Percentiles rank a stretch among this genome's conserved stretches.
phyloP scores from a whole-genome alignment of 2,888 invertebrate genomes.

The Epsilonema sp. region DNA sequence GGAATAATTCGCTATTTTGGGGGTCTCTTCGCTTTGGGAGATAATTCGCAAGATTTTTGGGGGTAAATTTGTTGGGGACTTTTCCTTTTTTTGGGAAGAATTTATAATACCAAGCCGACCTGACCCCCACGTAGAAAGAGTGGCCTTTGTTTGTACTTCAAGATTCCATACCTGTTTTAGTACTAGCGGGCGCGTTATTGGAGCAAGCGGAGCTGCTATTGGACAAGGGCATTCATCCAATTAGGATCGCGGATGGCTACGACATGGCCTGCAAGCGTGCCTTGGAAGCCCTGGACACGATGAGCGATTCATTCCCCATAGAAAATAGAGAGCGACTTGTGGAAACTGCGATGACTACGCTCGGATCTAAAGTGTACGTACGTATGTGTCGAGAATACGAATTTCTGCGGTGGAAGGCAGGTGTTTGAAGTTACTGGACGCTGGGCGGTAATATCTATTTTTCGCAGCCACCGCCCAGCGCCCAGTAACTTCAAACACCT shows the following conservation, averaged over 20 bases:
- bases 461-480: too few relatives aligned
- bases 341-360: slow-evolving; percentile 87
- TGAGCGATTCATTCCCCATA: slow-evolving; percentile 72
- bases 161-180: slow-evolving; percentile 32
- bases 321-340: slow-evolving; percentile 65
- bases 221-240: slow-evolving; percentile 94
- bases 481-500: too few relatives aligned
- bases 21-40: not conserved
- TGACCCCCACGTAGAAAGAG: too few relatives aligned
- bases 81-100: not conserved
- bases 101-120: too few relatives aligned
- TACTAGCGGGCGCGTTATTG: slow-evolving; percentile 62
- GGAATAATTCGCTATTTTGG: too few relatives aligned
- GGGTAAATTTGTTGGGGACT: not conserved
- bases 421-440: too few relatives aligned
- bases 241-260: slow-evolving; percentile 93
- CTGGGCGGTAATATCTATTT: too few relatives aligned
- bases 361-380: slow-evolving; percentile 81
- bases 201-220: slow-evolving; percentile 79
- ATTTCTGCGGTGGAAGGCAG: too few relatives aligned
- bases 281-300: slow-evolving; percentile 46
- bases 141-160: slow-evolving; percentile 1
- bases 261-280: slow-evolving; percentile 84
- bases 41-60: not conserved
- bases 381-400: too few relatives aligned